Percentiles rank a stretch among this genome's conserved stretches.
Evolutionary conservation across 2,888 invertebrate species (phyloP).

Genomic region (Callosobruchus maculatus): DNA sequence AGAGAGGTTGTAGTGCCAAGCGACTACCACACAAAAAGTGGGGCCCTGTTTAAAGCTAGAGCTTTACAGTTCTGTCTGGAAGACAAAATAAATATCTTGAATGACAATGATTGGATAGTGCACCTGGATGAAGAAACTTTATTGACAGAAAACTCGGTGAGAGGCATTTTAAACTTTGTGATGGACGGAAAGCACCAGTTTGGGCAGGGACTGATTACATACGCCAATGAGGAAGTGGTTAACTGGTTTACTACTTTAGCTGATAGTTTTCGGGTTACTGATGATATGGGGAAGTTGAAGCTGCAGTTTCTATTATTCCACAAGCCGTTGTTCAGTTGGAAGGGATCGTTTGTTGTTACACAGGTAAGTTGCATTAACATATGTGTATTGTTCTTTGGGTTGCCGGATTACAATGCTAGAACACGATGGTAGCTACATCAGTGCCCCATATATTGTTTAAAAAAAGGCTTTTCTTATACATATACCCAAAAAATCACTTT

Average conservation of each 20-base stretch:
- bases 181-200: slow-evolving; percentile 80
- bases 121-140: slow-evolving; percentile 96
- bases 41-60: slow-evolving; percentile 73
- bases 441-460: no score
- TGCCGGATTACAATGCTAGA: no score
- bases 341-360: slow-evolving; percentile 95
- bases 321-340: slow-evolving; percentile 95
- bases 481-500: no score
- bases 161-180: slow-evolving; percentile 54
- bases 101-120: slow-evolving; percentile 93
- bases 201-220: slow-evolving; percentile 90
- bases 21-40: slow-evolving; percentile 82
- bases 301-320: slow-evolving; percentile 91
- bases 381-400: no score
- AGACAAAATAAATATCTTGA: slow-evolving; percentile 78
- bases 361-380: slow-evolving; percentile 60
- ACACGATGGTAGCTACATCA: no score
- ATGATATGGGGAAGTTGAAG: slow-evolving; percentile 95
- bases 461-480: no score
- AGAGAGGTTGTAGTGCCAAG: slow-evolving; percentile 87
- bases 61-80: slow-evolving; percentile 95
- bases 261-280: slow-evolving; percentile 92
- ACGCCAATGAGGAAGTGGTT: slow-evolving; percentile 93
- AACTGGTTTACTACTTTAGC: slow-evolving; percentile 96
- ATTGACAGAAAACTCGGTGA: slow-evolving; percentile 85